A percentile compares a stretch with the other conserved stretches of the same genome.
Conservation (phyloP, 1,140 invertebrate genomes). For the Tyrophagus putrescentiae region DNA sequence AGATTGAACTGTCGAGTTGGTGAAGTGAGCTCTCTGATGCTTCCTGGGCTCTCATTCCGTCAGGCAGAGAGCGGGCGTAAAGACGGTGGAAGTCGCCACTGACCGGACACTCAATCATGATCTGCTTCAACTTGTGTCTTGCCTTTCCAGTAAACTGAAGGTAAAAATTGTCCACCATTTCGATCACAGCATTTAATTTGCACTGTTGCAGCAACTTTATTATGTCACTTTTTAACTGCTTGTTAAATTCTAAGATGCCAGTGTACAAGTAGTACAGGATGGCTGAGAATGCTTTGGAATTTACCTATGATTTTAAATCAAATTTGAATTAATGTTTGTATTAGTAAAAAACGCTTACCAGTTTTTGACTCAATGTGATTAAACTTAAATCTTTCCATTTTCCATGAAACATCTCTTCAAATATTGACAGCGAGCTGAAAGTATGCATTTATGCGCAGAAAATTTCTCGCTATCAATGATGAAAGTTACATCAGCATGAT, state of each 20-base stretch:
- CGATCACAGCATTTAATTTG: constrained; percentile 31
- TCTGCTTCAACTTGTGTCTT: neutral
- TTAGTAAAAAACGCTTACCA: neutral
- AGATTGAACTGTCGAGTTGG: too few species aligned
- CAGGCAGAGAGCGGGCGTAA: neutral
- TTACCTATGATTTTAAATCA: neutral
- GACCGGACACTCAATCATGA: neutral
- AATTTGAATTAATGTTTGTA: neutral
- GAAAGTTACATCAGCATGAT: constrained; percentile 37
- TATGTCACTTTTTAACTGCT: constrained; percentile 35
- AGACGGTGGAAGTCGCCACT: neutral
- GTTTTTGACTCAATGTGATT: neutral
- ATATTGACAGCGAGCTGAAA: constrained; percentile 36
- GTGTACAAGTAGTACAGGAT: constrained; percentile 22
- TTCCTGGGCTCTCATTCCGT: neutral
- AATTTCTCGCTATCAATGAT: constrained; percentile 34
- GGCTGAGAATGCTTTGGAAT: constrained; percentile 19
- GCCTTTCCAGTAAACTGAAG: constrained; percentile 32
- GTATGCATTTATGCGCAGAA: constrained; percentile 36
- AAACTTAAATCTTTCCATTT: constrained; percentile 33
- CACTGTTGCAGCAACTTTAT: constrained; percentile 37
- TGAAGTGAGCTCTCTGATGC: too few species aligned
- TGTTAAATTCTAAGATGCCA: constrained; percentile 33
- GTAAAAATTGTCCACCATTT: constrained; percentile 32
- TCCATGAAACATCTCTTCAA: constrained; percentile 35